Conservation (phyloP, 2,888 invertebrate species). For the Clivina fossor region DNA sequence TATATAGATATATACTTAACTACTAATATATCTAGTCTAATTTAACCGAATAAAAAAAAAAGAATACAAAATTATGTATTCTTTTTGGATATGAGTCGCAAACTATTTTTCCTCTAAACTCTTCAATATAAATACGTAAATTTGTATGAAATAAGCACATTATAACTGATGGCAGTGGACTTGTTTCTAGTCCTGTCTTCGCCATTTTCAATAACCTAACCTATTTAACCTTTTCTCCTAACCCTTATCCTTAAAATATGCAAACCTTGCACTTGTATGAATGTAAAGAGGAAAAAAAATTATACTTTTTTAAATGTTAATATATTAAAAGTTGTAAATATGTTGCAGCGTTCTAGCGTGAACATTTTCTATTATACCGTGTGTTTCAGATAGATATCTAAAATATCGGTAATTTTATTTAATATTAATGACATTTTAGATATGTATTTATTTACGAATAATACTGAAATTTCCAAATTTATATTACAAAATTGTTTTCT, state of each 20-base stretch:
- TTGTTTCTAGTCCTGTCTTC: neutral
- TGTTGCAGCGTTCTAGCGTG: constrained; percentile 22
- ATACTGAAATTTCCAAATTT: too few relatives aligned
- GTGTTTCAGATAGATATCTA: too few relatives aligned
- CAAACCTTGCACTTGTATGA: neutral
- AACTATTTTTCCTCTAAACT: constrained; percentile 7
- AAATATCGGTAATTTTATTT: too few relatives aligned
- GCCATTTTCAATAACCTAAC: too few relatives aligned
- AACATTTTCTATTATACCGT: too few relatives aligned
- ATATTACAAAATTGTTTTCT: too few relatives aligned
- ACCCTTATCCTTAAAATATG: too few relatives aligned
- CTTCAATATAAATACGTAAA: constrained; percentile 2
- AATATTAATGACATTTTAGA: too few relatives aligned
- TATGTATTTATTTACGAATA: too few relatives aligned
- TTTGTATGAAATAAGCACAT: constrained; percentile 4
- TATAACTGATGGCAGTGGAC: constrained; percentile 3
- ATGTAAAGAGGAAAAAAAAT: constrained; percentile 7
- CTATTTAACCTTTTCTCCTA: too few relatives aligned
- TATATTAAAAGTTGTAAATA: constrained; percentile 25
- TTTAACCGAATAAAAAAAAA: constrained; percentile 4
- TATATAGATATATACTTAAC: constrained; percentile 28
- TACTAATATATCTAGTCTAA: constrained; percentile 28
- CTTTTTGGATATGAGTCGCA: constrained; percentile 16
- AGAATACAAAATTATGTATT: constrained; percentile 6
- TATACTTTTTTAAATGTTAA: constrained; percentile 22